These are phyloP conservation scores for Apogon hyalosoma DNA, from an alignment of 2,797 vertebrate genomes.

Conservation along the genomic window DNA sequence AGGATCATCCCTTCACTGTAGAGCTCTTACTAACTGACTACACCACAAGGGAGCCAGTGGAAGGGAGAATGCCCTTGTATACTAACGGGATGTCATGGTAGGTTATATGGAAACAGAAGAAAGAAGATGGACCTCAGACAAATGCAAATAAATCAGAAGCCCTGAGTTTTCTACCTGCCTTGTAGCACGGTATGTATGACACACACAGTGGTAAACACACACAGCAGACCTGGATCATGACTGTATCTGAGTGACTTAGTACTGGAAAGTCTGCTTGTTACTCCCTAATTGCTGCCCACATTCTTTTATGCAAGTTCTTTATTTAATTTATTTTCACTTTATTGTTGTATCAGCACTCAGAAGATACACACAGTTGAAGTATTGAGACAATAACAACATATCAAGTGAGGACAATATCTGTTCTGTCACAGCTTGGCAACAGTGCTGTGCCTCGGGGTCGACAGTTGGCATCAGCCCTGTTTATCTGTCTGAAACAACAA, in stretches of 20 bases:
- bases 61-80: conserved; percentile 41
- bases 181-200: conserved; percentile 36
- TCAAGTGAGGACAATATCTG: conserved; percentile 52
- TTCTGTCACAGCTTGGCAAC: conserved; percentile 48
- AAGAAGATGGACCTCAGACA: conserved; percentile 33
- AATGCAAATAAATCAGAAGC: conserved; percentile 7
- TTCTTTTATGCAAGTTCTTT: not conserved
- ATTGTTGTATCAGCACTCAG: conserved; percentile 22
- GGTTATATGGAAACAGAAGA: conserved; percentile 20
- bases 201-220: not conserved
- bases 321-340: not conserved
- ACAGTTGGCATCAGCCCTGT: conserved; percentile 32
- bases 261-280: conserved; percentile 2
- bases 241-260: not conserved
- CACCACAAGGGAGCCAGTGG: conserved; percentile 23
- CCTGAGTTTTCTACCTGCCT: conserved; percentile 20
- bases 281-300: not conserved
- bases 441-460: conserved; percentile 27
- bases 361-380: conserved; percentile 12
- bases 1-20: conserved; percentile 65
- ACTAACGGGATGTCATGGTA: conserved; percentile 57
- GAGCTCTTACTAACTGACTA: conserved; percentile 37
- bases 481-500: conserved; percentile 41
- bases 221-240: not conserved
- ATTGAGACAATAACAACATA: conserved; percentile 32